These are phyloP conservation scores for Apocrypta bakeri DNA, from an alignment of 1,140 invertebrate species.

Conservation along the genomic window DNA sequence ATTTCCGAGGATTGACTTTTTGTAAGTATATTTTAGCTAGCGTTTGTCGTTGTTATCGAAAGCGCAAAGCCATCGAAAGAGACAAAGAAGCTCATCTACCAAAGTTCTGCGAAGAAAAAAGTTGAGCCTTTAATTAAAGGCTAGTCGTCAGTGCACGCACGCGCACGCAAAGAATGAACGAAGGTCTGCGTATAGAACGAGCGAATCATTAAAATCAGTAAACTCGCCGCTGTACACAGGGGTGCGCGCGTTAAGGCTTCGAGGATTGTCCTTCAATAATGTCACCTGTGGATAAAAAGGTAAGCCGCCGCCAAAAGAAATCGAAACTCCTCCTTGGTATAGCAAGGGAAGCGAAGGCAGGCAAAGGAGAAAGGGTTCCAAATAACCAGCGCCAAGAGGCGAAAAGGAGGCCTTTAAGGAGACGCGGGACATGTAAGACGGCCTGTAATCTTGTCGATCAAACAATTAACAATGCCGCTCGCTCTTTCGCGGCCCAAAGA, in stretches of 20 bases:
- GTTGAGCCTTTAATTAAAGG: conserved; percentile 37
- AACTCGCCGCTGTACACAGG: neutral
- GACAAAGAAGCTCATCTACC: no score
- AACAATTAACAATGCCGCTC: conserved; percentile 74
- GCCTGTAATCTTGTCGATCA: conserved; percentile 74
- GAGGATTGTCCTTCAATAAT: conserved; percentile 52
- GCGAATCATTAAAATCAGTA: conserved; percentile 48
- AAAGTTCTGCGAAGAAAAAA: neutral
- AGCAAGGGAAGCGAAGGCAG: conserved; percentile 5
- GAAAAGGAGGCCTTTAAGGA: conserved; percentile 58
- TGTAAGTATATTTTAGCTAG: neutral
- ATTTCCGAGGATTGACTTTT: neutral
- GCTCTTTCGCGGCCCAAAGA: conserved; percentile 49
- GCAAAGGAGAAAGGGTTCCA: conserved; percentile 53
- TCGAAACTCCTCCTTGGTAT: conserved; percentile 18
- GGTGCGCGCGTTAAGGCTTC: neutral
- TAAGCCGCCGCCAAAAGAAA: conserved; percentile 40
- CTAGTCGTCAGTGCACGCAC: neutral
- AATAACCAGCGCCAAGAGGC: conserved; percentile 1
- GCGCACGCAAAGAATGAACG: neutral
- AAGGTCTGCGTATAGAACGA: neutral
- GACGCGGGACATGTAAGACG: conserved; percentile 71
- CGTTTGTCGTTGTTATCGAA: no score
- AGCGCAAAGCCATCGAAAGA: no score
- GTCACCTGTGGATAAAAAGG: conserved; percentile 45